Evolutionary conservation across 2,888 invertebrate species (phyloP).

Genomic region (Uropetala carovei): DNA sequence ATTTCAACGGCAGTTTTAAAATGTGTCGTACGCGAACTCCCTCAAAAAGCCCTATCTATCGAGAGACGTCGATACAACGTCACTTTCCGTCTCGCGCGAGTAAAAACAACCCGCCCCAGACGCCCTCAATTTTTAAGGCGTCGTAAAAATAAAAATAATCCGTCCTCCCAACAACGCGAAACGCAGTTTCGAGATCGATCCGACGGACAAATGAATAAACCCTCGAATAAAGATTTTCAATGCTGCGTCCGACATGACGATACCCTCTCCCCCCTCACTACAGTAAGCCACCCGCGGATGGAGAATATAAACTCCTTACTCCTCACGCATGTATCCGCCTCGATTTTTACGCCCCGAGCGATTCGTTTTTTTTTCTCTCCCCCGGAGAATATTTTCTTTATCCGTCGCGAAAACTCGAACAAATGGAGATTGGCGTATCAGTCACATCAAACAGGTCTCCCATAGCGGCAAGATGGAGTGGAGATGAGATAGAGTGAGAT

Average conservation of each 20-base stretch:
- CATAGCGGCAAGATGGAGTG: constrained; percentile 15
- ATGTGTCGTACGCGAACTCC: too few relatives aligned
- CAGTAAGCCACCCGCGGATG: neutral
- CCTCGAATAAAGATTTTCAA: constrained; percentile 19
- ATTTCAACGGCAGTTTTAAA: too few relatives aligned
- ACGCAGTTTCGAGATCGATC: neutral
- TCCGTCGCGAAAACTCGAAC: constrained; percentile 40
- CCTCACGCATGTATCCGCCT: constrained; percentile 12
- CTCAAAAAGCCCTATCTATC: too few relatives aligned
- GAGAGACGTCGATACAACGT: neutral
- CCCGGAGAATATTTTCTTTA: constrained; percentile 21
- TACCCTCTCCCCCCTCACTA: neutral
- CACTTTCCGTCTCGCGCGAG: neutral
- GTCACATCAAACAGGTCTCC: constrained; percentile 61
- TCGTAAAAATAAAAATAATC: neutral
- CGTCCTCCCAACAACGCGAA: too few relatives aligned
- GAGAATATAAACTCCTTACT: neutral
- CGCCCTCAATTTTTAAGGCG: neutral
- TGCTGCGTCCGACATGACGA: neutral
- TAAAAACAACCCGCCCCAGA: neutral
- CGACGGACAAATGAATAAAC: neutral
- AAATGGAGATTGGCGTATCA: constrained; percentile 62
- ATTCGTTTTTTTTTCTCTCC: neutral
- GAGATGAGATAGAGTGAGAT: neutral
- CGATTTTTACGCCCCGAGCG: constrained; percentile 15